These are phyloP conservation scores for Ylistrum balloti DNA, from an alignment of 1,140 invertebrate species.

Conservation along the genomic window DNA sequence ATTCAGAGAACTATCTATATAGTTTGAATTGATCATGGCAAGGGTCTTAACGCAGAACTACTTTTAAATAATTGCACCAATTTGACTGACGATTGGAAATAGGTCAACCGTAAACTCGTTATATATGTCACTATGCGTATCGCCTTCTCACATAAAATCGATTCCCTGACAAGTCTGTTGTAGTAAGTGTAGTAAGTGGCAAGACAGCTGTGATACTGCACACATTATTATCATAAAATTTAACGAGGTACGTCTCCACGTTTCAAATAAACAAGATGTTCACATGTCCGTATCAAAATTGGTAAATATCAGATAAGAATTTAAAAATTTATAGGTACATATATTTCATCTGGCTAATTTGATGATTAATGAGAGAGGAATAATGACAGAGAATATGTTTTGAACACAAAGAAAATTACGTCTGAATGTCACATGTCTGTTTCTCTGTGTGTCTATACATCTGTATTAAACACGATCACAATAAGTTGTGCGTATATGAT, in stretches of 20 bases:
- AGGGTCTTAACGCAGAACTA: background rate
- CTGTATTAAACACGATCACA: too few relatives aligned
- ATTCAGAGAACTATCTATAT: background rate
- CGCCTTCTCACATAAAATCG: background rate
- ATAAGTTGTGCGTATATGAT: too few relatives aligned
- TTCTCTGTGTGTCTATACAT: background rate
- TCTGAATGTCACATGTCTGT: background rate
- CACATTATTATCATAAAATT: background rate
- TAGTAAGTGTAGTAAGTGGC: too few relatives aligned
- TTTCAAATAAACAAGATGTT: background rate
- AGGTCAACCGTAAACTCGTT: background rate
- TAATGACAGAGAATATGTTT: background rate
- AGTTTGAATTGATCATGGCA: background rate
- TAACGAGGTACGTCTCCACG: background rate
- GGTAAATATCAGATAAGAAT: background rate
- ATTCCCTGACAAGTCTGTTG: background rate
- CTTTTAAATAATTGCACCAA: background rate
- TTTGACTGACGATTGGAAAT: background rate
- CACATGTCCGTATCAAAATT: background rate
- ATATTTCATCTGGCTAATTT: background rate
- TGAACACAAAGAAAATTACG: background rate
- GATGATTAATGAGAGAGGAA: background rate
- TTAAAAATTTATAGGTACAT: background rate
- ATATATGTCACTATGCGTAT: background rate
- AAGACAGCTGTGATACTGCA: background rate